Evolutionary conservation across 1,140 invertebrate genomes (phyloP).

Genomic region (Chrysopa pallens): DNA sequence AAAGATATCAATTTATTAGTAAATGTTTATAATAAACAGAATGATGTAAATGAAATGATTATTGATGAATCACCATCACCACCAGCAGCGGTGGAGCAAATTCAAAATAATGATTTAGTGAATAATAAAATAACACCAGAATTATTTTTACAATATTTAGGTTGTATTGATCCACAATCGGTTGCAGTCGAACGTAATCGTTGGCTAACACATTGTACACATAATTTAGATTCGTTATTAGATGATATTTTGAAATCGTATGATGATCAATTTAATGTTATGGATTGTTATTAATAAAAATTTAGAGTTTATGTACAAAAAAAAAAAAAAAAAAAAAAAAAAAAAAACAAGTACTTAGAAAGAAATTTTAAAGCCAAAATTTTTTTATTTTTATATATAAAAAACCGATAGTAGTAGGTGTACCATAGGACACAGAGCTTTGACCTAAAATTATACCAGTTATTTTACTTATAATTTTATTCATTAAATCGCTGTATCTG

Average conservation of each 20-base stretch:
- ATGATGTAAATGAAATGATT: constrained; percentile 12
- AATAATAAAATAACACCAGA: constrained; percentile 25
- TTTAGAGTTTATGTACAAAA: too few species aligned
- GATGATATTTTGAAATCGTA: constrained; percentile 44
- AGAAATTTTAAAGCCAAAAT: too few species aligned
- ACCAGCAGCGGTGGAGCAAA: constrained; percentile 11
- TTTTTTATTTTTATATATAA: too few species aligned
- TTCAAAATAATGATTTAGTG: constrained; percentile 18
- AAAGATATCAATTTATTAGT: constrained; percentile 37
- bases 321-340: too few species aligned
- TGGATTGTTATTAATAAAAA: constrained; percentile 54
- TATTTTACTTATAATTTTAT: too few species aligned
- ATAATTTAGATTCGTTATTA: constrained; percentile 37
- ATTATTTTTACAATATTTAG: constrained; percentile 1
- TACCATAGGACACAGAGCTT: too few species aligned
- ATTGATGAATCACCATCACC: constrained; percentile 20
- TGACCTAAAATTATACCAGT: too few species aligned
- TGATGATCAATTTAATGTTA: constrained; percentile 26
- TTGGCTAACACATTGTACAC: constrained; percentile 33
- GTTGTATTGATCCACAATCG: too few species aligned
- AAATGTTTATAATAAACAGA: constrained; percentile 22
- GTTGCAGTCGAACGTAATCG: constrained; percentile 30
- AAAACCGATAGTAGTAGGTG: too few species aligned
- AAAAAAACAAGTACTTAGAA: too few species aligned
- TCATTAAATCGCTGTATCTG: too few species aligned